Conservation (phyloP, 2,113 vertebrate genomes). For the Cinclus cinclus region DNA sequence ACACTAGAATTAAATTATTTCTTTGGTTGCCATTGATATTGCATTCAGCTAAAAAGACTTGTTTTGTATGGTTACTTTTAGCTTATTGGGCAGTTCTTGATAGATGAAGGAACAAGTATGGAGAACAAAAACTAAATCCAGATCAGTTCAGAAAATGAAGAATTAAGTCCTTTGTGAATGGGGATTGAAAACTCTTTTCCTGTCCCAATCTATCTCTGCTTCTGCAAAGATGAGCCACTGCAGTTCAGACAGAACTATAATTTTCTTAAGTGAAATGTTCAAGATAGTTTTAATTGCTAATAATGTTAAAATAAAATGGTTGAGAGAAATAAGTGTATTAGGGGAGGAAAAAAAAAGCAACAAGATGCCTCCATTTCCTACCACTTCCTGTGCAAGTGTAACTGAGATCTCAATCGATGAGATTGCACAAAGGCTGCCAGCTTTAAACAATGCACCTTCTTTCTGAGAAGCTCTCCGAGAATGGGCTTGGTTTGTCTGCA, state of each 20-base stretch:
- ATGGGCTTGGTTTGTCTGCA: neutral
- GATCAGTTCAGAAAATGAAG: neutral
- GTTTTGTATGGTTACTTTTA: neutral
- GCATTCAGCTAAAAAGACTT: neutral
- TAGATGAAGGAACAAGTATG: neutral
- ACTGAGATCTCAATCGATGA: neutral
- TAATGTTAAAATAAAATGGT: neutral
- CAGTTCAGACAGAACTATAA: neutral
- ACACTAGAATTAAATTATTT: neutral
- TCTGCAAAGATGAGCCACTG: neutral
- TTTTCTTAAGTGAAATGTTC: neutral
- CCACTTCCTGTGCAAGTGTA: neutral
- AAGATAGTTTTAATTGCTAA: constrained; percentile 10
- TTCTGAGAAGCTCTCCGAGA: neutral
- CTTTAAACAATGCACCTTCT: neutral
- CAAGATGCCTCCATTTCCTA: constrained; percentile 14
- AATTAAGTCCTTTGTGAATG: neutral
- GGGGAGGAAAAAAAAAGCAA: neutral
- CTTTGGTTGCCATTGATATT: neutral
- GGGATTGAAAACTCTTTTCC: neutral
- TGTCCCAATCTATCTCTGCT: neutral
- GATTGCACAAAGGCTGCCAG: neutral
- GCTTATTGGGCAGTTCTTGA: neutral
- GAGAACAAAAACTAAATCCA: neutral
- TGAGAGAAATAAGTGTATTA: neutral